These are phyloP conservation scores for Latheticus oryzae DNA, from an alignment of 2,888 invertebrate species.

Conservation along the genomic window DNA sequence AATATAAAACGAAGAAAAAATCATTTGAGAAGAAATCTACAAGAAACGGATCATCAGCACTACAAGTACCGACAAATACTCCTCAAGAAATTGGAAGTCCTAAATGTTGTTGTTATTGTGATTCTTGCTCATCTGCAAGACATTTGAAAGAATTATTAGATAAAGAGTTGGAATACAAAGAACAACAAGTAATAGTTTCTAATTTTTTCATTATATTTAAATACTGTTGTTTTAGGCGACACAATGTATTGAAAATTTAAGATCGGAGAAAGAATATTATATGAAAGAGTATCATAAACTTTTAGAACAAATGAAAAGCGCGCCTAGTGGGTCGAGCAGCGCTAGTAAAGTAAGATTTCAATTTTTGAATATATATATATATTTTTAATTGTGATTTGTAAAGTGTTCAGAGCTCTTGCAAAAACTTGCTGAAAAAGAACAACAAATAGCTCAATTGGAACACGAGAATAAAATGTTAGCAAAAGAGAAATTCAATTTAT, in stretches of 20 bases:
- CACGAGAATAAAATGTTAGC: slow-evolving; percentile 64
- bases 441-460: slow-evolving; percentile 61
- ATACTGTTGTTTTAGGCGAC: slow-evolving; percentile 46
- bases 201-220: slow-evolving; percentile 2
- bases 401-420: slow-evolving; percentile 51
- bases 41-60: slow-evolving; percentile 14
- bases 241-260: slow-evolving; percentile 52
- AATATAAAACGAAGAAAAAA: slow-evolving; percentile 25
- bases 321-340: slow-evolving; percentile 51
- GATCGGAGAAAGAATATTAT: slow-evolving; percentile 67
- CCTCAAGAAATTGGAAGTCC: slow-evolving; percentile 14
- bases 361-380: slow-evolving; percentile 6
- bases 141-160: slow-evolving; percentile 54
- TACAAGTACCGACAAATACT: slow-evolving; percentile 26
- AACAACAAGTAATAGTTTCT: slow-evolving; percentile 41
- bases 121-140: slow-evolving; percentile 51
- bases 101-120: slow-evolving; percentile 49
- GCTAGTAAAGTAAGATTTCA: slow-evolving; percentile 17
- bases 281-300: slow-evolving; percentile 66
- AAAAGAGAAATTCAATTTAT: slow-evolving; percentile 65
- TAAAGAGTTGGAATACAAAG: slow-evolving; percentile 54
- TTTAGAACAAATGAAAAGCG: slow-evolving; percentile 61
- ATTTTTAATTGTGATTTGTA: slow-evolving; percentile 21
- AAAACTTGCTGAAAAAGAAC: slow-evolving; percentile 64
- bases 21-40: slow-evolving; percentile 1